These are phyloP conservation scores for Mythimna impura DNA, from an alignment of 2,888 invertebrate species.

Conservation along the genomic window DNA sequence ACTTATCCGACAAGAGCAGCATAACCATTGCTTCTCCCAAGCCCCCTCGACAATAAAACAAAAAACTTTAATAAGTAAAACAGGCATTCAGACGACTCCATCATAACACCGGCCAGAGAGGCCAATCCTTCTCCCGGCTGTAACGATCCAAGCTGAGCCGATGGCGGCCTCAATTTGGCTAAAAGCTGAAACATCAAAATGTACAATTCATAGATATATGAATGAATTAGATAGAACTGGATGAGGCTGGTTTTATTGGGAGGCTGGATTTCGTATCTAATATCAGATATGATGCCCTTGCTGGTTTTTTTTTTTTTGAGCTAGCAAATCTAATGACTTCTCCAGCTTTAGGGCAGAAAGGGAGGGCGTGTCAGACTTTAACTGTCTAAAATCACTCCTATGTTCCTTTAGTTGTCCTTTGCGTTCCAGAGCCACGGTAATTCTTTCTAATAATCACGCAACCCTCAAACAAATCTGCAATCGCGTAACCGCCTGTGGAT, in stretches of 20 bases:
- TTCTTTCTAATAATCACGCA: too few relatives aligned
- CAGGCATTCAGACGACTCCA: constrained; percentile 26
- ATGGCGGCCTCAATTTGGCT: constrained; percentile 74
- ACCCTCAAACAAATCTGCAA: too few relatives aligned
- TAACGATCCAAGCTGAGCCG: constrained; percentile 56
- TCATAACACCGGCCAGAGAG: constrained; percentile 49
- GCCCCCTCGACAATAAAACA: neutral
- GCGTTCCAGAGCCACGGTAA: too few relatives aligned
- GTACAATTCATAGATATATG: constrained; percentile 62
- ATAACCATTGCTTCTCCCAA: too few relatives aligned
- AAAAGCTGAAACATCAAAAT: constrained; percentile 75
- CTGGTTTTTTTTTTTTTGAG: too few relatives aligned
- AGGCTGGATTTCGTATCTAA: neutral
- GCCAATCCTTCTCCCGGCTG: constrained; percentile 18
- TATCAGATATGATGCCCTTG: neutral
- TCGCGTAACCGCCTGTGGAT: too few relatives aligned
- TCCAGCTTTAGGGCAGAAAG: too few relatives aligned
- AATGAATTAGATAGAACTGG: constrained; percentile 43
- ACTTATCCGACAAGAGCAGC: too few relatives aligned
- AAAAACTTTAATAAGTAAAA: neutral
- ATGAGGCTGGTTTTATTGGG: constrained; percentile 32
- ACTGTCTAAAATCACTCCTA: too few relatives aligned
- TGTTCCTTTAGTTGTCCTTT: too few relatives aligned
- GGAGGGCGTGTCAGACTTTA: too few relatives aligned
- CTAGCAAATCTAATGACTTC: too few relatives aligned